Evolutionary conservation across 2,113 vertebrate species (phyloP).

Genomic region (Campylorhamphus procurvoides): DNA sequence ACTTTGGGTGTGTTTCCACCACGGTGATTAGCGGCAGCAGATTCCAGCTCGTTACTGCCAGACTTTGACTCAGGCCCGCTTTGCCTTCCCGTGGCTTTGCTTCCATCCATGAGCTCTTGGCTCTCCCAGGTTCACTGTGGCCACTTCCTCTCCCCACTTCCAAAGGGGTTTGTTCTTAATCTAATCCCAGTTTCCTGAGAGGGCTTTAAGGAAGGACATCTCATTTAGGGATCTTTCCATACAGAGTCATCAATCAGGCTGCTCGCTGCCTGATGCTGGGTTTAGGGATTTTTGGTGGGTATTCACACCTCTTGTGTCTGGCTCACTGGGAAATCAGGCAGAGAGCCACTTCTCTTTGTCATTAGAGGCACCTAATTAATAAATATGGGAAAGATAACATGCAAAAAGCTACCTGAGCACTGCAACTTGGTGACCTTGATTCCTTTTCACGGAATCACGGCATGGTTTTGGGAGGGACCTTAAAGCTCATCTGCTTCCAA

Average conservation of each 20-base stretch:
- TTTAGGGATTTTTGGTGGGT: background rate
- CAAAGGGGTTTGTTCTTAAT: background rate
- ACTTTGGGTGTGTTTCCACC: background rate
- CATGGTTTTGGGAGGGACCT: background rate
- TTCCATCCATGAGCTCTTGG: background rate
- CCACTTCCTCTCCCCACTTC: background rate
- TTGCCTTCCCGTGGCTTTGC: background rate
- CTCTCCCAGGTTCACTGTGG: background rate
- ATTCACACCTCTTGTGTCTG: background rate
- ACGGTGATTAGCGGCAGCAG: background rate
- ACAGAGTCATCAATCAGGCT: background rate
- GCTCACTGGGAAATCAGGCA: background rate
- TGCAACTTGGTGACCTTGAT: background rate
- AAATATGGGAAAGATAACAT: background rate
- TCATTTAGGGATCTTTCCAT: background rate
- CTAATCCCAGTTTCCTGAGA: background rate
- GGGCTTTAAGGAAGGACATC: background rate
- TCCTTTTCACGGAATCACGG: background rate
- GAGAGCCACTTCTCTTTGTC: background rate
- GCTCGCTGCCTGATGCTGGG: background rate
- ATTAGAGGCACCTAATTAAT: background rate
- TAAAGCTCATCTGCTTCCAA: fast-evolving
- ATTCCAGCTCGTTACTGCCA: background rate
- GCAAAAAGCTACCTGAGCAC: background rate
- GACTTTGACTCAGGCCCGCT: background rate